These are phyloP conservation scores for Steinernema feltiae DNA, from an alignment of 1,140 invertebrate genomes.

Conservation along the genomic window DNA sequence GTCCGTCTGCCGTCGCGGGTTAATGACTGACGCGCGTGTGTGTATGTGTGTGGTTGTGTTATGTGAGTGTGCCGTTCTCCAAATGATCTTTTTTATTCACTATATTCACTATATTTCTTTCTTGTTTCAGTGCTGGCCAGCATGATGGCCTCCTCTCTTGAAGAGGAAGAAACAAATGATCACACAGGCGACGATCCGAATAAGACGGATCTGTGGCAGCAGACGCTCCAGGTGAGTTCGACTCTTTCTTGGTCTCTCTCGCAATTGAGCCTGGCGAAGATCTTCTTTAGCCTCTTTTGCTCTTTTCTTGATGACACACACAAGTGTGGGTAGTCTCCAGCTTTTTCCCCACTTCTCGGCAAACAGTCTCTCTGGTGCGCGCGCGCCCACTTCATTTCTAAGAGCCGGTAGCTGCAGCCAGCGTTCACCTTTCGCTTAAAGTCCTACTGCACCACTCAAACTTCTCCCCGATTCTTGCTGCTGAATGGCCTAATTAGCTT, in stretches of 20 bases:
- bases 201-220: constrained; percentile 53
- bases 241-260: constrained; percentile 5
- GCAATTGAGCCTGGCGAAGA: not conserved
- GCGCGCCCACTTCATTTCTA: not conserved
- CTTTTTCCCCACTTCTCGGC: not conserved
- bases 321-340: constrained; percentile 5
- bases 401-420: not conserved
- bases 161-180: constrained; percentile 44
- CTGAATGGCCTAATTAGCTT: constrained; percentile 1
- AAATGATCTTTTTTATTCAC: not conserved
- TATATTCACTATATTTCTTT: not conserved
- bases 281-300: constrained; percentile 17
- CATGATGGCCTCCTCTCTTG: constrained; percentile 44
- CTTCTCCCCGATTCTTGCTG: not conserved
- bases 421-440: not conserved
- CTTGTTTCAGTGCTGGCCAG: constrained; percentile 45
- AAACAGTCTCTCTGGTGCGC: not conserved
- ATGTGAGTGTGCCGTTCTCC: not conserved
- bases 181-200: constrained; percentile 30
- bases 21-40: not conserved
- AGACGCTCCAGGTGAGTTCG: constrained; percentile 51
- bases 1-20: not conserved
- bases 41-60: not conserved
- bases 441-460: not conserved
- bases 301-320: not conserved